Evolutionary conservation across 2,113 vertebrate genomes (phyloP).

Genomic region (Myanophis thanlyinensis): DNA sequence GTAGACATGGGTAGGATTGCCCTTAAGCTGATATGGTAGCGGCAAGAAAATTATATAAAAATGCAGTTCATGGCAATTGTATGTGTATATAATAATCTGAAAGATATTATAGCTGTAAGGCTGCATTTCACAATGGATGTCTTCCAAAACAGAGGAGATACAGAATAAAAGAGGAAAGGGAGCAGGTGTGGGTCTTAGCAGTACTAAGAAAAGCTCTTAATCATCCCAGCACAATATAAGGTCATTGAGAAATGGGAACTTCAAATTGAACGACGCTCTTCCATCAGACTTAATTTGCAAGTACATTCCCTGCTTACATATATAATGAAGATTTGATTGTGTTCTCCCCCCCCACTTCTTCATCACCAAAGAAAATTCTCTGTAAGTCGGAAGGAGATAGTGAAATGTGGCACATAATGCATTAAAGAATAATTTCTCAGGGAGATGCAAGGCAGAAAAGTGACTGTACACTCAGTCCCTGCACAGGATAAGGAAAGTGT

Average conservation of each 20-base stretch:
- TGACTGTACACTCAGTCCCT: neutral
- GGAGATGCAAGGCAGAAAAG: neutral
- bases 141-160: neutral
- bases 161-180: neutral
- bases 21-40: neutral
- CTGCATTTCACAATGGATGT: slow-evolving; percentile 1
- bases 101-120: neutral
- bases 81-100: slow-evolving; percentile 10
- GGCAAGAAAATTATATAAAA: neutral
- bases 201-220: neutral
- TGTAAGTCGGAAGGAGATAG: slow-evolving; percentile 9
- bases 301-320: slow-evolving; percentile 28
- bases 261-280: slow-evolving; percentile 15
- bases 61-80: neutral
- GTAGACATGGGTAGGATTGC: neutral
- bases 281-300: neutral
- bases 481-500: neutral
- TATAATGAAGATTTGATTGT: slow-evolving; percentile 25
- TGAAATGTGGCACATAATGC: slow-evolving; percentile 3
- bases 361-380: neutral
- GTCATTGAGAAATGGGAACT: slow-evolving; percentile 2
- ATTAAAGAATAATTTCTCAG: neutral
- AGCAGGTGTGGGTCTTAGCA: neutral
- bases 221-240: neutral
- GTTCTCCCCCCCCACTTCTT: neutral